Evolutionary conservation across 2,797 vertebrate genomes (phyloP).

Genomic region (Chelon auratus): DNA sequence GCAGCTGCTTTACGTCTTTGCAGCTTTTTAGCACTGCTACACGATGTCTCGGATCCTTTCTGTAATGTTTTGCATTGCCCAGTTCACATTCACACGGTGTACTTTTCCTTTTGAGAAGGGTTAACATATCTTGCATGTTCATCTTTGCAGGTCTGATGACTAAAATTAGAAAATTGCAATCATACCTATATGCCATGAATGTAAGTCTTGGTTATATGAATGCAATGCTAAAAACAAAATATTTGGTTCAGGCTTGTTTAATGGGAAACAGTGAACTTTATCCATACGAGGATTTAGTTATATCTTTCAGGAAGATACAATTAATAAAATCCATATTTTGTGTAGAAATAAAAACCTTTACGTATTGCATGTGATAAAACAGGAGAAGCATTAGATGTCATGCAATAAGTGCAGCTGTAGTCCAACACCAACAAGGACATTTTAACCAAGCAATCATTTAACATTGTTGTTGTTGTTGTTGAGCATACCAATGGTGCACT

Average conservation of each 20-base stretch:
- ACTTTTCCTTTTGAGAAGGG: constrained; percentile 8
- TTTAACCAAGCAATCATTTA: not conserved
- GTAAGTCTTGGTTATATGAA: too few relatives aligned
- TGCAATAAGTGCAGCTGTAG: too few relatives aligned
- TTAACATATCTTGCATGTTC: not conserved
- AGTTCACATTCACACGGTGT: not conserved
- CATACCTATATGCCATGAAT: too few relatives aligned
- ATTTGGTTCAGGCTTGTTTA: too few relatives aligned
- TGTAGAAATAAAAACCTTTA: not conserved
- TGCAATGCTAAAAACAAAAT: too few relatives aligned
- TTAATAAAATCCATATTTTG: not conserved
- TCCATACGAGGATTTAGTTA: too few relatives aligned
- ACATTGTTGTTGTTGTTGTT: constrained; percentile 12
- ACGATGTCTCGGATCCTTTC: not conserved
- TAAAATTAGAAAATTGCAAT: not conserved
- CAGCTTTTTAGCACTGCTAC: not conserved
- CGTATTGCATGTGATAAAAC: not conserved
- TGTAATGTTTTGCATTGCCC: not conserved
- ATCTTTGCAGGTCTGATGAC: not conserved
- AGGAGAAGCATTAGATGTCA: not conserved
- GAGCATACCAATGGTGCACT: constrained; percentile 6
- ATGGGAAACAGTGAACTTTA: too few relatives aligned
- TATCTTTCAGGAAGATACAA: too few relatives aligned
- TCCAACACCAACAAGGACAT: not conserved
- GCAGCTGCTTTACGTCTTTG: not conserved